phyloP scores from a whole-genome alignment of 2,888 invertebrate genomes.

The Nemurella pictetii region DNA sequence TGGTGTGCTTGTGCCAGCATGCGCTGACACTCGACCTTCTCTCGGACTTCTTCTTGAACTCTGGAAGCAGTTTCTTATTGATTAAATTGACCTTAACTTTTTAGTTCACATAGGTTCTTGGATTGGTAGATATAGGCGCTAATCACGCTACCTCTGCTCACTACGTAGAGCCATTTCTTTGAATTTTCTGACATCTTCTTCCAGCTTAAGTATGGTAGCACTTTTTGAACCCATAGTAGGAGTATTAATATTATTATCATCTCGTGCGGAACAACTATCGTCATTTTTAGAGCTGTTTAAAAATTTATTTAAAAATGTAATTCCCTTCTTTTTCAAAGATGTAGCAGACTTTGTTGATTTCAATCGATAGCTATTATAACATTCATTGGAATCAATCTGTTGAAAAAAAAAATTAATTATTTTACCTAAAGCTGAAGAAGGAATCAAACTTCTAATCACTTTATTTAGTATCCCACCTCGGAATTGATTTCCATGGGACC shows the following conservation, averaged over 20 bases:
- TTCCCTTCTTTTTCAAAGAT: background rate
- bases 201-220: background rate
- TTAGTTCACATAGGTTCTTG: background rate
- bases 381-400: background rate
- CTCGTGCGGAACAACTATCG: background rate
- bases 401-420: background rate
- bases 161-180: background rate
- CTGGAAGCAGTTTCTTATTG: background rate
- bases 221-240: background rate
- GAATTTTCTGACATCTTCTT: background rate
- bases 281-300: background rate
- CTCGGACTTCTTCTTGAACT: background rate
- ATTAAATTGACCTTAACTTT: background rate
- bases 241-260: background rate
- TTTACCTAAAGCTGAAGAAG: background rate
- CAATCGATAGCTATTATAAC: background rate
- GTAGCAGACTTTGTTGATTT: background rate
- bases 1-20: background rate
- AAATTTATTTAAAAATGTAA: background rate
- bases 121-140: background rate
- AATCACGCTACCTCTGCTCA: background rate
- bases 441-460: too few relatives aligned
- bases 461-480: background rate
- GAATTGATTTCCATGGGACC: background rate
- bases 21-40: background rate